Evolutionary conservation across 2,113 vertebrate species (phyloP).

Genomic region (Tylochromis polylepis): DNA sequence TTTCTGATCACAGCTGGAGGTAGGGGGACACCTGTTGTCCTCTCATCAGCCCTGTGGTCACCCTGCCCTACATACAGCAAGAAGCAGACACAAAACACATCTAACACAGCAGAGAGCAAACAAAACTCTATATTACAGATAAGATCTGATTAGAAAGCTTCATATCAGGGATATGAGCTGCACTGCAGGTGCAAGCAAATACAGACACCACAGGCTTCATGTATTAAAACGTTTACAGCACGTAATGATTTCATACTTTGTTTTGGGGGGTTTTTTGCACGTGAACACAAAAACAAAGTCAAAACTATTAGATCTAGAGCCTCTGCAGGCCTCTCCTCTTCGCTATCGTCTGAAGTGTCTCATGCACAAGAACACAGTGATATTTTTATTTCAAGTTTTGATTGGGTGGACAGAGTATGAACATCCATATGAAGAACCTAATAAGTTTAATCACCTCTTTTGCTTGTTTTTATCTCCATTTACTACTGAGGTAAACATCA

Average conservation of each 20-base stretch:
- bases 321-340: background rate
- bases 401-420: background rate
- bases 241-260: background rate
- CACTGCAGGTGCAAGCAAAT: background rate
- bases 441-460: background rate
- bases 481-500: background rate
- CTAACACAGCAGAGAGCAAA: background rate
- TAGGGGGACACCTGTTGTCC: conserved; percentile 49
- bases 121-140: background rate
- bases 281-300: background rate
- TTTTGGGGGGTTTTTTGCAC: background rate
- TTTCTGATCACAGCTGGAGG: conserved; percentile 55
- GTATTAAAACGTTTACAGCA: background rate
- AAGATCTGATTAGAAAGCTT: background rate
- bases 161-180: background rate
- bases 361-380: background rate
- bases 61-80: conserved; percentile 47
- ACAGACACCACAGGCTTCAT: background rate
- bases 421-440: background rate
- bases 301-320: background rate
- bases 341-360: background rate
- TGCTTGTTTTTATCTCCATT: background rate
- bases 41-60: conserved; percentile 38
- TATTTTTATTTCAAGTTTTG: background rate
- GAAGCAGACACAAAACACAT: background rate